phyloP scores from a whole-genome alignment of 1,140 invertebrate genomes.

The Melanaphis sacchari region DNA sequence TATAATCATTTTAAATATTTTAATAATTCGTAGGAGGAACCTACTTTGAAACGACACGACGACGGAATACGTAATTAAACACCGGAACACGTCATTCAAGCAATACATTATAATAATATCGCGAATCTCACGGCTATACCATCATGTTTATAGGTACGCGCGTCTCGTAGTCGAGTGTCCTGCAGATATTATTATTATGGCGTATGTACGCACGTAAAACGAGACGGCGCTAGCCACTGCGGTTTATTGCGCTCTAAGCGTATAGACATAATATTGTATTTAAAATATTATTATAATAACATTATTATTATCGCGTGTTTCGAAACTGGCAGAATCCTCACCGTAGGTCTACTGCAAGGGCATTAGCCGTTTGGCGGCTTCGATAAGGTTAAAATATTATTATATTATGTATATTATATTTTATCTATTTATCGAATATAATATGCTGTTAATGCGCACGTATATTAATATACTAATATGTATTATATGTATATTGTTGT shows the following conservation, averaged over 20 bases:
- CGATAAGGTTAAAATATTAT: not conserved
- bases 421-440: not conserved
- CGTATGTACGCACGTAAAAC: not conserved
- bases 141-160: not conserved
- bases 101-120: conserved; percentile 13
- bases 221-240: not conserved
- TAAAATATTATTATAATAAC: not conserved
- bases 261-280: not conserved
- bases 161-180: not conserved
- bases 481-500: not conserved
- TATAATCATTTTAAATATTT: not conserved
- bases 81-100: not conserved
- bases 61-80: not conserved
- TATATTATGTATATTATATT: not conserved
- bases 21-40: not conserved
- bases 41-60: not conserved
- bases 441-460: not conserved
- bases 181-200: not conserved
- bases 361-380: not conserved
- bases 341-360: not conserved
- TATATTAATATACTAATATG: too few relatives aligned
- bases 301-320: conserved; percentile 1
- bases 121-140: not conserved
- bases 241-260: not conserved
- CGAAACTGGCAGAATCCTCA: not conserved